phyloP scores from a whole-genome alignment of 2,797 vertebrate genomes.

The Aratinga solstitialis region DNA sequence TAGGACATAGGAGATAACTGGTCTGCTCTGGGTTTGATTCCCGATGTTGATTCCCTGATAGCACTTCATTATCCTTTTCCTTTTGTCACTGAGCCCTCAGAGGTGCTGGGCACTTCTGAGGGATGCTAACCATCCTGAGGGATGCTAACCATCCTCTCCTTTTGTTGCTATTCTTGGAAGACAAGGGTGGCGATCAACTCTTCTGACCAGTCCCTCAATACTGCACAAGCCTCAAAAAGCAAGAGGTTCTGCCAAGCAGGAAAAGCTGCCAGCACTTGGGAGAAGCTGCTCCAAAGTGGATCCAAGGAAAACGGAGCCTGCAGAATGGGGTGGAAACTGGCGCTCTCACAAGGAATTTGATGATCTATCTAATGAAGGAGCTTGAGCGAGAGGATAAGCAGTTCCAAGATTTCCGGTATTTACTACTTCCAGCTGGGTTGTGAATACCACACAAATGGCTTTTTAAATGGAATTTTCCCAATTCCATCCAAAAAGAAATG shows the following conservation, averaged over 20 bases:
- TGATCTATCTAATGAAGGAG: conserved; percentile 57
- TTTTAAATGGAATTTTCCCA: conserved; percentile 54
- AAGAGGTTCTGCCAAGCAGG: conserved; percentile 6
- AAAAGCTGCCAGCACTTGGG: not conserved
- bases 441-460: conserved; percentile 59
- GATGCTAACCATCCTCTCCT: not conserved
- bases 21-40: not conserved
- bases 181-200: not conserved
- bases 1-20: not conserved
- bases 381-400: not conserved
- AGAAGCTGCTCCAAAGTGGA: conserved; percentile 21
- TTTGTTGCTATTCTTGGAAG: not conserved
- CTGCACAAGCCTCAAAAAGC: not conserved
- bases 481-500: not conserved
- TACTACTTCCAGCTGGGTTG: conserved; percentile 64
- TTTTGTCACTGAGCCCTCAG: not conserved
- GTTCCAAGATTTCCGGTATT: conserved; percentile 62
- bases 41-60: not conserved
- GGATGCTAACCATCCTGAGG: not conserved
- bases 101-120: not conserved
- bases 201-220: not conserved
- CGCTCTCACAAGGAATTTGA: conserved; percentile 56
- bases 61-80: not conserved
- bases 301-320: conserved; percentile 61
- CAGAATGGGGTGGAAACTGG: conserved; percentile 58